Conservation (phyloP, 2,113 vertebrate genomes). For the Corythornis madagascariensis region DNA sequence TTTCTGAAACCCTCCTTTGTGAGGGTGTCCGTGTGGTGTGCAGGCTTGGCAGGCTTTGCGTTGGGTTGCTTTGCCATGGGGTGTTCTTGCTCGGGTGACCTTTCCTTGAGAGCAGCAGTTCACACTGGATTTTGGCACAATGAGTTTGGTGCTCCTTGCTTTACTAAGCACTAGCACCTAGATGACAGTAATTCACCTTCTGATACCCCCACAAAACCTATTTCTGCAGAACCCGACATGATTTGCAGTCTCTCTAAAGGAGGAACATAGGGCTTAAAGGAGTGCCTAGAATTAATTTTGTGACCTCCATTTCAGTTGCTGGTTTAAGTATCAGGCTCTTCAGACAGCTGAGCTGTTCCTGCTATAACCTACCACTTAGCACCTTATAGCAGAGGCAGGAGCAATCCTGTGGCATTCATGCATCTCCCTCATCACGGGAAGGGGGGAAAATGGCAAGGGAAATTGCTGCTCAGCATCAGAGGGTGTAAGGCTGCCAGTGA, state of each 20-base stretch:
- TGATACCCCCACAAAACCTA: constrained; percentile 54
- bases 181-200: constrained; percentile 55
- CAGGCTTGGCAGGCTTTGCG: background rate
- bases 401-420: background rate
- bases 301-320: constrained; percentile 50
- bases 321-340: constrained; percentile 21
- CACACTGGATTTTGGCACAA: constrained; percentile 34
- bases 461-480: background rate
- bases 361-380: background rate
- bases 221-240: constrained; percentile 57
- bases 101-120: constrained; percentile 43
- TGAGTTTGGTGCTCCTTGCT: constrained; percentile 43
- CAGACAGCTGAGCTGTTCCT: background rate
- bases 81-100: constrained; percentile 32
- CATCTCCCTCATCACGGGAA: background rate
- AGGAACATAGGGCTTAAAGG: constrained; percentile 20
- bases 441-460: background rate
- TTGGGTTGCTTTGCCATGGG: background rate
- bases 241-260: constrained; percentile 24
- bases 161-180: constrained; percentile 45
- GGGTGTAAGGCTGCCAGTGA: background rate
- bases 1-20: background rate
- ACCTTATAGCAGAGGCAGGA: background rate
- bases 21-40: background rate
- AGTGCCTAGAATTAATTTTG: constrained; percentile 45